Base-by-base conservation (phyloP, 2,888 invertebrate genomes). In the Nemoura dubitans region DNA sequence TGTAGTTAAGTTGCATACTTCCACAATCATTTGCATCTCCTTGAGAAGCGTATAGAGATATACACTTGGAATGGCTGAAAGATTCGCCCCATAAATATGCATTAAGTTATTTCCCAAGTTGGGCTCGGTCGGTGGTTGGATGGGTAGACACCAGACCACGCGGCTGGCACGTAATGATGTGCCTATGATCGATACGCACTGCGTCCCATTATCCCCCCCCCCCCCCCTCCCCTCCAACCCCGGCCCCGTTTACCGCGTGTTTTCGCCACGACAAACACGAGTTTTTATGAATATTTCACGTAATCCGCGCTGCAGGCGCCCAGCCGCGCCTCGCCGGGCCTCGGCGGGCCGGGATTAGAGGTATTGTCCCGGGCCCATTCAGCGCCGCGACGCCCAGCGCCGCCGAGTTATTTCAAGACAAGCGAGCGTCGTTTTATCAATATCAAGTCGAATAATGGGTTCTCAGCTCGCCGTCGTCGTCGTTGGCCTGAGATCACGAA, bases 1-100 rank as follows among this genome's bases (percentile, higher is more conserved):
- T 84, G 84, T 84, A 84, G 16, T 84, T 76, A 26, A 30, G 29
- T 81, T 81, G n/a, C 59, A 28, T 81, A 21, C 81, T 81, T 81
- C 30, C 81, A 30, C 30, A 30, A 81, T 81, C 81, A 30, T 81
- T 81, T 81, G 28, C 81, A 81, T 81, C 29, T 78, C 59, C 59
- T 59, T 59, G 59, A 59, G 59, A 59, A 59, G 59, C 59, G 59
- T 59, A 59, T 59, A 59, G 1, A 59, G 2, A 59, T 7, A 59
- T 59, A 59, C 14, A 59, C 59, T 59, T 59, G 14, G 59, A 59
- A 59, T 59, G 59, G 59, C 14, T 59, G 59, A 59, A 59, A 59
- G 59, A 59, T 59, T 59, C 59, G 6, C 36, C 59, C 59, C 59
- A 59, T 59, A 59, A 59, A 59, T 59, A 59, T 59, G 59, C 59